These are phyloP conservation scores for Andrena hattorfiana DNA, from an alignment of 2,888 invertebrate genomes.

Conservation along the genomic window DNA sequence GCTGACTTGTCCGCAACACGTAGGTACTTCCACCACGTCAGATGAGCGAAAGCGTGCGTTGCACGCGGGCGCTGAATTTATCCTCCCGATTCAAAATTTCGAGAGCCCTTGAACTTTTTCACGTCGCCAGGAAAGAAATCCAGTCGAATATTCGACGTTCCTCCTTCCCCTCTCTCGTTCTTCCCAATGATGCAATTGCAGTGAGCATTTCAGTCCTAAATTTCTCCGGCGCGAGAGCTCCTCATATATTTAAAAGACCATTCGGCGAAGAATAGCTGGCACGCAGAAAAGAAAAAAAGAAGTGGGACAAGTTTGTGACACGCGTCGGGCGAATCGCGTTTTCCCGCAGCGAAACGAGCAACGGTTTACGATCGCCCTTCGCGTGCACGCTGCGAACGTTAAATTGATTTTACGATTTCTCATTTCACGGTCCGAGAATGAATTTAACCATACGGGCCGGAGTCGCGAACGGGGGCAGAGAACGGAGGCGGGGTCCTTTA, in stretches of 20 bases:
- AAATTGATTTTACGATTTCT: constrained; percentile 50
- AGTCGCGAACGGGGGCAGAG: neutral
- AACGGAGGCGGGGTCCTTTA: neutral
- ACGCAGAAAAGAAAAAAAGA: neutral
- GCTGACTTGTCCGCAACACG: constrained; percentile 26
- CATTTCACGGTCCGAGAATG: constrained; percentile 52
- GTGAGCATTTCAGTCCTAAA: neutral
- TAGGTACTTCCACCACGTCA: constrained; percentile 5
- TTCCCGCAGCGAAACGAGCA: neutral
- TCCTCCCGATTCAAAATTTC: too few relatives aligned
- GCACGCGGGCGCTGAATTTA: neutral
- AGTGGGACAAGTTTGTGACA: constrained; percentile 17
- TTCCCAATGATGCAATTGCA: neutral
- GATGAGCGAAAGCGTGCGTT: neutral
- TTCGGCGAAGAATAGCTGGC: constrained; percentile 18
- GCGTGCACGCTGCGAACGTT: constrained; percentile 25
- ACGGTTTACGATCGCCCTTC: constrained; percentile 12
- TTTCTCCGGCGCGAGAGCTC: neutral
- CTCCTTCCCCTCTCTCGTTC: neutral
- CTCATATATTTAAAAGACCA: constrained; percentile 3
- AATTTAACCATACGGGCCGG: constrained; percentile 22
- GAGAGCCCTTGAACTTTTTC: neutral
- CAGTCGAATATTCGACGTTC: neutral
- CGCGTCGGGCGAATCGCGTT: neutral
- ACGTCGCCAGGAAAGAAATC: neutral